These are phyloP conservation scores for Caenorhabditis remanei DNA, from an alignment of 1,140 invertebrate species.

Conservation along the genomic window DNA sequence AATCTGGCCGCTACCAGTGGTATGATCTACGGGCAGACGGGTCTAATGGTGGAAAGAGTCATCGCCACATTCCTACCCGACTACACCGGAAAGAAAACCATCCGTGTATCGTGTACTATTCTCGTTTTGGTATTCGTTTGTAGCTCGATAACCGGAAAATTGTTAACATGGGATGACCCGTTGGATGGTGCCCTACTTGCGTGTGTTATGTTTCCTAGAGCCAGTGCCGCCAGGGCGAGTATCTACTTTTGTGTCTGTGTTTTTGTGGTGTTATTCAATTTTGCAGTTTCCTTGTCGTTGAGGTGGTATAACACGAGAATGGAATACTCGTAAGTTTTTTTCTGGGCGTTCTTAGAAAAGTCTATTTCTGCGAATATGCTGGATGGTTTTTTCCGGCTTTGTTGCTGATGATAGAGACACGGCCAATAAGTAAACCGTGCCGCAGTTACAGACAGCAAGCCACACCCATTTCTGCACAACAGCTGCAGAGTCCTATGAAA, in stretches of 20 bases:
- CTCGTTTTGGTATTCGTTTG: neutral
- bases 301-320: conserved; percentile 23
- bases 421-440: too few relatives aligned
- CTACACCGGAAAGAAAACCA: neutral
- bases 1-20: neutral
- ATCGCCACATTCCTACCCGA: neutral
- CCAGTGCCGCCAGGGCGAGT: neutral
- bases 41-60: neutral
- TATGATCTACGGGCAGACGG: conserved; percentile 22
- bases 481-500: too few relatives aligned
- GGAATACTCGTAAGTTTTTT: conserved; percentile 9
- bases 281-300: neutral
- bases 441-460: too few relatives aligned
- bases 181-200: neutral
- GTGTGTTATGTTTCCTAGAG: conserved; percentile 15
- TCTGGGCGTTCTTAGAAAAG: too few relatives aligned
- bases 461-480: too few relatives aligned
- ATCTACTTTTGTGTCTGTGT: neutral
- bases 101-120: neutral
- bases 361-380: too few relatives aligned
- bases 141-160: neutral
- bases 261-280: neutral
- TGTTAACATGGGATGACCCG: neutral
- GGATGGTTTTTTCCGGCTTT: too few relatives aligned
- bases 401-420: too few relatives aligned